Conservation (phyloP, 2,113 vertebrate species). For the Burhinus oedicnemus region DNA sequence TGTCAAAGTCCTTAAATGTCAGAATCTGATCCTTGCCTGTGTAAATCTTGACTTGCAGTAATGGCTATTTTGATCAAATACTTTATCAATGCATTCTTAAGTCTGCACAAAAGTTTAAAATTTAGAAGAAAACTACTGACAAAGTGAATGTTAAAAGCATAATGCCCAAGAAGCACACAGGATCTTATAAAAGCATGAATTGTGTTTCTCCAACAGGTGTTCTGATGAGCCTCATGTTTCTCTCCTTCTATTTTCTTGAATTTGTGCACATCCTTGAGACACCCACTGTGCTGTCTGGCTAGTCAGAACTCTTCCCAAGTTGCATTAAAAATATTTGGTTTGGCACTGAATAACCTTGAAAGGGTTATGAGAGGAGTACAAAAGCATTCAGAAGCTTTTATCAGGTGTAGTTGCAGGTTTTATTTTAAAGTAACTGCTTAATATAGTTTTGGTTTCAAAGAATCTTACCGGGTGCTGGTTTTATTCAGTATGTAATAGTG, state of each 20-base stretch:
- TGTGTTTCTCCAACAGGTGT: background rate
- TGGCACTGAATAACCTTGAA: conserved; percentile 46
- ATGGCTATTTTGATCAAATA: background rate
- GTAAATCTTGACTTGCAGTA: background rate
- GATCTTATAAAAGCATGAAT: background rate
- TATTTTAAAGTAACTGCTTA: conserved; percentile 63
- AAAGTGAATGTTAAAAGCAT: background rate
- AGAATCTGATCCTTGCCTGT: background rate
- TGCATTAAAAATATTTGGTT: conserved; percentile 65
- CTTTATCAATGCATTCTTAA: background rate
- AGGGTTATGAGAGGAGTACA: conserved; percentile 34
- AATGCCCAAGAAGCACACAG: background rate
- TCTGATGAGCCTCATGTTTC: background rate
- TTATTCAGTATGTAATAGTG: conserved; percentile 10
- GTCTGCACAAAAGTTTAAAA: background rate
- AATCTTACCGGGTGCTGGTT: background rate
- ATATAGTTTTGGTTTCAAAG: conserved; percentile 57
- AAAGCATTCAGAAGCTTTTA: conserved; percentile 64
- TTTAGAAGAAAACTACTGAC: background rate
- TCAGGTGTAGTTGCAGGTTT: conserved; percentile 43
- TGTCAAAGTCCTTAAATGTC: too few relatives aligned
- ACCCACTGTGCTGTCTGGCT: background rate
- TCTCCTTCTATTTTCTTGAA: background rate
- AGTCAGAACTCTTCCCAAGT: conserved; percentile 14
- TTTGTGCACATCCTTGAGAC: background rate